A percentile compares a stretch with the other conserved stretches of the same genome.
Conservation (phyloP, 2,113 vertebrate species). For the Andinoacara biseriatus region DNA sequence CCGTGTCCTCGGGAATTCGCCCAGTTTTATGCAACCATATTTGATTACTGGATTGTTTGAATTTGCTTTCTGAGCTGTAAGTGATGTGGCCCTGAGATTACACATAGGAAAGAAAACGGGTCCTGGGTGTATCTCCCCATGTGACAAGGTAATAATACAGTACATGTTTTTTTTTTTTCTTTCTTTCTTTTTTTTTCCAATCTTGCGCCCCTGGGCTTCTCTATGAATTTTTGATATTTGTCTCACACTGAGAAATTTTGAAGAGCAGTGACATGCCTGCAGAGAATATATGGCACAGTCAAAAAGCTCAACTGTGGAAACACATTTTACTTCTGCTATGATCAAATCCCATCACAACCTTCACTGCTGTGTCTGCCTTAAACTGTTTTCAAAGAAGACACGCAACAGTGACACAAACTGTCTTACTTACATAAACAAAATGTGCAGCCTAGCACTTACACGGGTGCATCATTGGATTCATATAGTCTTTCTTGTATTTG, state of each 20-base stretch:
- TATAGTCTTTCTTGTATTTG: neutral
- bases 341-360: constrained; percentile 38
- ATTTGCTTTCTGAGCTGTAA: constrained; percentile 32
- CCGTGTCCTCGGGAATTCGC: neutral
- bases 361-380: neutral
- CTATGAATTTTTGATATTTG: constrained; percentile 64
- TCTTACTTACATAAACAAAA: neutral
- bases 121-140: constrained; percentile 31
- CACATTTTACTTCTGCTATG: constrained; percentile 21
- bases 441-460: neutral
- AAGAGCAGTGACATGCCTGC: constrained; percentile 43
- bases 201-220: constrained; percentile 27
- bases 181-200: neutral
- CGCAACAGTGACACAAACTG: neutral
- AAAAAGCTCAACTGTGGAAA: constrained; percentile 23
- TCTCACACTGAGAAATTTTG: constrained; percentile 46
- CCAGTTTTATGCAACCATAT: constrained; percentile 17
- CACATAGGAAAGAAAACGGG: constrained; percentile 36
- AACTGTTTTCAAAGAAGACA: constrained; percentile 10
- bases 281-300: constrained; percentile 26
- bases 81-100: constrained; percentile 41
- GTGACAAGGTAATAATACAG: constrained; percentile 45
- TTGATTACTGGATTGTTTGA: constrained; percentile 38
- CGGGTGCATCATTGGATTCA: neutral
- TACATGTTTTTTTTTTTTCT: neutral